Conservation (phyloP, 2,113 vertebrate species). For the Chamaea fasciata region DNA sequence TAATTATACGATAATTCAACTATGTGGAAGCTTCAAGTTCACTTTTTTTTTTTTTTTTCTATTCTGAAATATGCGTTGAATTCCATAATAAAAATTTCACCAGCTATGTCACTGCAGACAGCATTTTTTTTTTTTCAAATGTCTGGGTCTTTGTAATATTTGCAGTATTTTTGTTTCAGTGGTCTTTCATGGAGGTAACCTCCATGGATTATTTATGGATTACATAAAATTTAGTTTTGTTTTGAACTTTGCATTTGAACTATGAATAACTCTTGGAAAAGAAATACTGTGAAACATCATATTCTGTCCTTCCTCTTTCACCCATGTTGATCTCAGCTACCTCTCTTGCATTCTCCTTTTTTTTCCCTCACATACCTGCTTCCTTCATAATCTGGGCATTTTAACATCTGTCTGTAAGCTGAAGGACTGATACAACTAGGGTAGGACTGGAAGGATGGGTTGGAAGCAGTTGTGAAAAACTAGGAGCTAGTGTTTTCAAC, state of each 20-base stretch:
- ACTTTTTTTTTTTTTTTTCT: neutral
- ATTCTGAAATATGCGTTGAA: neutral
- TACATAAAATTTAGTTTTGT: neutral
- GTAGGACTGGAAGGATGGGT: neutral
- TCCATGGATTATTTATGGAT: neutral
- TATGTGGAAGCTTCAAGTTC: neutral
- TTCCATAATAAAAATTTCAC: neutral
- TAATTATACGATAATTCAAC: neutral
- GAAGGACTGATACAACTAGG: neutral
- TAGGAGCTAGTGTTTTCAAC: neutral
- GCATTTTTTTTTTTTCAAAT: neutral
- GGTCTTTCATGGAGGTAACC: neutral
- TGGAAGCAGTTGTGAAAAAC: neutral
- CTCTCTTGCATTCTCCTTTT: neutral
- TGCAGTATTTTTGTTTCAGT: neutral
- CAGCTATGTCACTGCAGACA: neutral
- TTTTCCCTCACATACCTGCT: neutral
- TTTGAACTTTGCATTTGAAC: neutral
- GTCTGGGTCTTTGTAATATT: neutral
- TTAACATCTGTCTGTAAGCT: neutral
- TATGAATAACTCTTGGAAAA: neutral
- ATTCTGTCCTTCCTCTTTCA: neutral
- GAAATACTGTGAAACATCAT: neutral
- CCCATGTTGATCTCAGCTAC: neutral
- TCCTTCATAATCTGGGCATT: neutral